Base-by-base conservation (phyloP, 2,888 invertebrate genomes). In the Tinea trinotella region DNA sequence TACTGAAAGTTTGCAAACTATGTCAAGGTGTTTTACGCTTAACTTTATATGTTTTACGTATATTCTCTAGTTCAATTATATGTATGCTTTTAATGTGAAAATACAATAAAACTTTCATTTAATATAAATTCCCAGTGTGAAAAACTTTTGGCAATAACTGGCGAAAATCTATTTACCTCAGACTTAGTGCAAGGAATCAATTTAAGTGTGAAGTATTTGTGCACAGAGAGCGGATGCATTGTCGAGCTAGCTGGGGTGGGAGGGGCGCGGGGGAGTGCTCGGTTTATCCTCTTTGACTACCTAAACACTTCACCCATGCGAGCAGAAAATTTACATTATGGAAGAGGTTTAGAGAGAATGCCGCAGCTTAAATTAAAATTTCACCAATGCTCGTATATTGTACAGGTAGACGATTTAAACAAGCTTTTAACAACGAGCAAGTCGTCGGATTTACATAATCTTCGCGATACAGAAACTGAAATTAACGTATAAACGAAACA, bases 241-340 rank as follows among this genome's bases (percentile, higher is more conserved):
- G 40, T 12, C 2, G 15, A 40, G n/a, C n/a, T n/a, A n/a, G n/a
- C n/a, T n/a, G n/a, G n/a, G n/a, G n/a, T n/a, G 40, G 40, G 15
- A 40, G 15, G 13, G 40, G 1, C 24, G n/a, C 60, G 52, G 54
- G 56, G 50, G 49, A n/a, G n/a, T 48, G 58, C 36, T 3, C 10
- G 46, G 46, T 17, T 46, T 59, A 58, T 59, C 49, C 55, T 54
- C 57, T 58, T 59, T 59, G 56, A 57, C 53, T 56, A 13, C 54
- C 34, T 54, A 57, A 56, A 57, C 49, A 9, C 40, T 40, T 20
- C 57, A 56, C 55, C 56, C 55, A 56, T 56, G 48, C 18, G 54
- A 58, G 56, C 54, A 54, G 46, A 56, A 46, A 56, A 59, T 59
- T 58, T 59, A 59, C 56, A 58, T 58, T 59, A 57, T 56, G 56